Base-by-base conservation (phyloP, 2,113 vertebrate species). In the Heterocephalus glaber region DNA sequence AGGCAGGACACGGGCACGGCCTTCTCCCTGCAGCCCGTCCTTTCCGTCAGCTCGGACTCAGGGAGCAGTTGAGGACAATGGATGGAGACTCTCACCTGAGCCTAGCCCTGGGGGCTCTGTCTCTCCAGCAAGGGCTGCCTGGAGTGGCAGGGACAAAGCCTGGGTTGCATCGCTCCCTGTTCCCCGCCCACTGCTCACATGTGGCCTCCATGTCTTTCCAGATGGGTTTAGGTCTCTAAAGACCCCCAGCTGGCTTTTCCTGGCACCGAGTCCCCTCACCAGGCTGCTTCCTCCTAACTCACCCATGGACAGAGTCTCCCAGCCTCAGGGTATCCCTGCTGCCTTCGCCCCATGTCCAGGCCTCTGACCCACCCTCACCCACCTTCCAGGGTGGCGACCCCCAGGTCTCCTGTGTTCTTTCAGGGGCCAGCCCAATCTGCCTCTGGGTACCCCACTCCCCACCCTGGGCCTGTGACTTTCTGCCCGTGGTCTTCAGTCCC, bases 381-480 rank as follows among this genome's bases (percentile, higher is more conserved):
- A 5, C 49, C 38, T 76, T 24, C 74, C 24, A 8, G 66, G 38
- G 44, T 49, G 28, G 26, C 6, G 24, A 12, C 14, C 16, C 52
- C 20, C 7, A 44, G 16, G 30, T 13, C 49, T 35, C 49, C 30
- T 10, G 49, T 5, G 49, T 30, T 47, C 49, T 49, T 54, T 47
- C 44, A 47, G 47, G 30, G 44, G 22, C 72, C 72, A 16, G n/a
- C n/a, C 24, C 22, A 2, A 35, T 35, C 80, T 33, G 52, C 63
- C 60, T 58, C n/a, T 61, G 26, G 80, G 12, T n/a, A 30, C 12
- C 30, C 8, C 47, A 5, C 3, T 5, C 41, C 9, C 12, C n/a
- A n/a, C 19, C 5, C n/a, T 0, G 0, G 2, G 10, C 70, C 3
- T 7, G 38, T 44, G 12, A 1, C 13, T 1, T 7, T 33, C 52